Evolutionary conservation across 2,797 vertebrate genomes (phyloP).

Genomic region (Phataginus tetradactyla): DNA sequence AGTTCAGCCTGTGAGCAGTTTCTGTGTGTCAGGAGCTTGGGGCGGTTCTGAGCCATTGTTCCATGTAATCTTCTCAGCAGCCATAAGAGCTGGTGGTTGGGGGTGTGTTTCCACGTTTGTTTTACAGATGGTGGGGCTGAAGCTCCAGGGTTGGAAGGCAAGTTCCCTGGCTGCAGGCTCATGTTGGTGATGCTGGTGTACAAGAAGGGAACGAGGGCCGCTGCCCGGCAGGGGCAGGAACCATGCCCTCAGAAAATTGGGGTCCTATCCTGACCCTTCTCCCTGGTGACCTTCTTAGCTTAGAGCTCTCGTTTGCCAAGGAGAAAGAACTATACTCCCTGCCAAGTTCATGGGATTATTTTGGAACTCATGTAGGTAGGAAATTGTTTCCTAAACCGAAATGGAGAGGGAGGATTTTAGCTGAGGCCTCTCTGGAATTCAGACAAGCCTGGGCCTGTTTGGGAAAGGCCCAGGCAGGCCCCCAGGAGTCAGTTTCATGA

Average conservation of each 20-base stretch:
- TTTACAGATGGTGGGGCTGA: neutral
- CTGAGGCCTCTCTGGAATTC: neutral
- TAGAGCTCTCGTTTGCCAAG: neutral
- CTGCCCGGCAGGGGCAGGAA: rapidly evolving
- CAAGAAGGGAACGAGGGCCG: neutral
- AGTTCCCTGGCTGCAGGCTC: neutral
- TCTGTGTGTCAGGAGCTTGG: rapidly evolving
- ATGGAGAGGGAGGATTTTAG: neutral
- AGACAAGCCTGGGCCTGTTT: slow-evolving; percentile 35
- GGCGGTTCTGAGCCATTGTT: rapidly evolving
- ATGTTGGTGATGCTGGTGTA: neutral
- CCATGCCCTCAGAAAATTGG: rapidly evolving
- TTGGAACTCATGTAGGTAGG: neutral
- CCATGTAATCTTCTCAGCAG: neutral
- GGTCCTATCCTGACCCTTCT: too few relatives aligned
- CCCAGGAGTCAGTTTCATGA: neutral
- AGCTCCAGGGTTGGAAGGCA: too few relatives aligned
- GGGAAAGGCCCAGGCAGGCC: neutral
- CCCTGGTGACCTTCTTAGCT: rapidly evolving
- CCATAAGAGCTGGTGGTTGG: too few relatives aligned
- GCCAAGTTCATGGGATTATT: neutral
- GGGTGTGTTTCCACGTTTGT: rapidly evolving
- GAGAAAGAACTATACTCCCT: neutral
- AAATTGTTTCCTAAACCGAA: neutral
- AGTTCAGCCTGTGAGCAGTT: rapidly evolving